Evolutionary conservation across 1,140 invertebrate genomes (phyloP).

Genomic region (Sitophilus oryzae): DNA sequence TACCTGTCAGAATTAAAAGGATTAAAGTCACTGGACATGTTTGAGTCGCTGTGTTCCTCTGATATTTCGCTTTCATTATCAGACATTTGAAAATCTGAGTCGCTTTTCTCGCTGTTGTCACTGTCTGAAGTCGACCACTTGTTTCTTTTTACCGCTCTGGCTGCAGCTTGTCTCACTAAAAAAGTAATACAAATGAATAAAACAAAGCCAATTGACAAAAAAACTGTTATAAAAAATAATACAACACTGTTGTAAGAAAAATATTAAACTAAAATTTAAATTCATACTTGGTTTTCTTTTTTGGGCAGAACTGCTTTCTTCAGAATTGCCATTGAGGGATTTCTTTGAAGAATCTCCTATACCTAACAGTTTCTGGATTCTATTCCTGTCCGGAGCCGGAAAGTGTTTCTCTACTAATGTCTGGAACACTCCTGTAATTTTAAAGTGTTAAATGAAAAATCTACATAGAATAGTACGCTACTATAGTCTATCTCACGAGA

Average conservation of each 20-base stretch:
- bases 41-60: constrained; percentile 60
- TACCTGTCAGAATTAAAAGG: constrained; percentile 70
- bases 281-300: constrained; percentile 25
- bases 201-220: background rate
- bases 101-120: constrained; percentile 51
- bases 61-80: constrained; percentile 54
- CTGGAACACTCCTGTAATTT: constrained; percentile 80
- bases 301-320: constrained; percentile 39
- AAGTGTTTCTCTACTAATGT: constrained; percentile 96
- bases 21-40: constrained; percentile 76
- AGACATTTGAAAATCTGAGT: constrained; percentile 58
- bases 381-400: constrained; percentile 83
- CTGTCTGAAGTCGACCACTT: constrained; percentile 61
- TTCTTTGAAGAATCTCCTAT: constrained; percentile 52
- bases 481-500: too few relatives aligned
- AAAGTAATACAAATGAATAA: constrained; percentile 18
- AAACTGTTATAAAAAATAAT: background rate
- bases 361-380: constrained; percentile 78
- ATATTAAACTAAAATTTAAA: too few relatives aligned
- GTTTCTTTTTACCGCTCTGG: constrained; percentile 61
- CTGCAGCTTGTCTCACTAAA: constrained; percentile 61
- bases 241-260: too few relatives aligned
- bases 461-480: background rate
- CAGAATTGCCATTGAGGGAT: constrained; percentile 43
- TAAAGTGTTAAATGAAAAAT: constrained; percentile 24